A percentile compares a stretch with the other conserved stretches of the same genome.
Evolutionary conservation across 2,797 vertebrate species (phyloP).

Genomic region (Tachyglossus aculeatus): DNA sequence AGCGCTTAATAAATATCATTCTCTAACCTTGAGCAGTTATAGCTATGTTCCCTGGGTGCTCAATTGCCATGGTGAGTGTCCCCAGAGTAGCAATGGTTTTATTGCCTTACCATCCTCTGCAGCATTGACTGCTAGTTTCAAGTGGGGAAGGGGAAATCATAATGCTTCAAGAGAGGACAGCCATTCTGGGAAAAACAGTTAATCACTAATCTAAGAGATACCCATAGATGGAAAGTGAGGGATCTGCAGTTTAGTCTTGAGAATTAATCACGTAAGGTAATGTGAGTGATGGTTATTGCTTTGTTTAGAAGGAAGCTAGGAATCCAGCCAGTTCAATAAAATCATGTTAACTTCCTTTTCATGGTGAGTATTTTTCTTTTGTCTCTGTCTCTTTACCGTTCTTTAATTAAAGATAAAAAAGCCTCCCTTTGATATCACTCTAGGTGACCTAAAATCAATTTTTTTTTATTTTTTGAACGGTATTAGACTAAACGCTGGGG

Average conservation of each 20-base stretch:
- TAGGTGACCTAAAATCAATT: slow-evolving; percentile 23
- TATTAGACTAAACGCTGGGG: too few species aligned
- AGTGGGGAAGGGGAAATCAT: neutral
- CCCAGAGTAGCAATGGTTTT: too few species aligned
- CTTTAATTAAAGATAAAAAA: slow-evolving; percentile 43
- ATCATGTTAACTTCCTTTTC: slow-evolving; percentile 62
- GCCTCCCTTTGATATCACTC: slow-evolving; percentile 24
- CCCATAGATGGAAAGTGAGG: slow-evolving; percentile 33
- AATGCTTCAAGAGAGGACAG: neutral
- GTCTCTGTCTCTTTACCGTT: slow-evolving; percentile 36
- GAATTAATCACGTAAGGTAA: slow-evolving; percentile 51
- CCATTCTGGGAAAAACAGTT: neutral
- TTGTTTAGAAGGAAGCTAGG: slow-evolving; percentile 47
- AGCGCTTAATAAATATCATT: too few species aligned
- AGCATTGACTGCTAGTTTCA: too few species aligned
- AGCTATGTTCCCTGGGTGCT: too few species aligned
- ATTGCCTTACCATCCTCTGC: too few species aligned
- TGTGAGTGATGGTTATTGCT: slow-evolving; percentile 57
- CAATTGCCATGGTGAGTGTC: too few species aligned
- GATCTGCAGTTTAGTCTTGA: slow-evolving; percentile 10
- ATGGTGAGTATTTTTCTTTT: slow-evolving; percentile 57
- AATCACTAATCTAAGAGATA: slow-evolving; percentile 9
- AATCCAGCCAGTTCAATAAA: slow-evolving; percentile 62
- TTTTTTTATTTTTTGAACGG: too few species aligned
- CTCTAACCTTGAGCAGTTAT: too few species aligned